Base-by-base conservation (phyloP, 30 jellyfish, hydroid and myxozoan genomes). In the Pseudorhiza aurosa region DNA sequence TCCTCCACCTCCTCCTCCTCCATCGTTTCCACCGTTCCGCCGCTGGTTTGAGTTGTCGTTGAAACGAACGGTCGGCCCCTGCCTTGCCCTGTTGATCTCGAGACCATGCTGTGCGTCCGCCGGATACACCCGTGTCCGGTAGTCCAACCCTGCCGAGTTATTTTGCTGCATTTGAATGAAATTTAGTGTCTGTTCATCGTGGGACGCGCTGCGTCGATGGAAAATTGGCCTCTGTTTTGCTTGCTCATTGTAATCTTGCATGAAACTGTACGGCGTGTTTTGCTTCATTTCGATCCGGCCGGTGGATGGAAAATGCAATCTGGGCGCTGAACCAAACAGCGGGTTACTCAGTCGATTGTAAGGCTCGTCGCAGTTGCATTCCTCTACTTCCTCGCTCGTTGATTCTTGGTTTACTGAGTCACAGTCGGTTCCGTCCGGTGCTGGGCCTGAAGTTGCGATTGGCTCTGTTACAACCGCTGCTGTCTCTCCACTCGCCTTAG, bases 311-410 rank as follows among this genome's bases (percentile, higher is more conserved):
- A 11, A 3, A 21, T 62, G 67, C 10, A 65, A 22, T 45, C 91
- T 69, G 24, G 91, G 91, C n/a, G 91, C 77, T 37, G 91, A 80
- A 11, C 91, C 91, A 36, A 80, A 80, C 14, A 65, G 17, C 55
- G 91, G 84, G 0, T 35, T 65, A 24, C 84, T 64, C 3, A 80
- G 42, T 22, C 84, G 77, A 12, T 21, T 32, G 12, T 32, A 22
- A 2, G 19, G 32, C n/a, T 57, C 45, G 9, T 35, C 60, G 1
- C 75, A 27, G 18, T 17, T 26, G 0, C 26, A 25, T 26, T n/a
- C 51, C 14, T 32, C 77, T 19, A 19, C 5, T 53, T 53, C 0
- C 36, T 53, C 10, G 37, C 35, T 36, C 19, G 10, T 19, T 22
- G 70, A 56, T 5, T n/a, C 10, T 7, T n/a, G 31, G 39, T 55